Conservation (phyloP, 2,888 invertebrate genomes). For the Acholoe squamosa region DNA sequence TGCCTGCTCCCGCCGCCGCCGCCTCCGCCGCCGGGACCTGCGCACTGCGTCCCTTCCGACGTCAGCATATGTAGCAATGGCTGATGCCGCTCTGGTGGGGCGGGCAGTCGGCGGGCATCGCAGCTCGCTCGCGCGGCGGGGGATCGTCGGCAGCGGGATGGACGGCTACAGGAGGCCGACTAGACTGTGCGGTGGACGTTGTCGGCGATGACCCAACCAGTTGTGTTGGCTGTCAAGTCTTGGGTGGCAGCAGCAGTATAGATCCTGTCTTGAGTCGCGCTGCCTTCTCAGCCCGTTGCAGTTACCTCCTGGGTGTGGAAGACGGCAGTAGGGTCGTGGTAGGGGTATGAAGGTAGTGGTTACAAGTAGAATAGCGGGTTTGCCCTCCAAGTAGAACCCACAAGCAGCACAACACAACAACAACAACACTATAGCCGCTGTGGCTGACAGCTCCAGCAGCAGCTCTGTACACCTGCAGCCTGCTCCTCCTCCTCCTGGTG, state of each 20-base stretch:
- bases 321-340: neutral
- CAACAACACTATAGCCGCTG: no score
- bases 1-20: conserved; percentile 25
- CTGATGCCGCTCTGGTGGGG: conserved; percentile 33
- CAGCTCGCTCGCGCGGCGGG: neutral
- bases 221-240: neutral
- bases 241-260: neutral
- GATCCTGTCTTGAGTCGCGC: neutral
- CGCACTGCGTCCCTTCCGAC: conserved; percentile 41
- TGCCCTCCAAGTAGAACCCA: no score
- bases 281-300: neutral
- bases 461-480: neutral
- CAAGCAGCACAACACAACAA: no score
- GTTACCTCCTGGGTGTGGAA: neutral
- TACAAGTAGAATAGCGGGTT: no score
- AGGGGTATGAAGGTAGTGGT: neutral
- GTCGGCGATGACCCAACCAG: no score
- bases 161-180: neutral
- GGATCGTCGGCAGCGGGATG: neutral
- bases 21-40: neutral
- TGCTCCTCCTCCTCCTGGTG: neutral
- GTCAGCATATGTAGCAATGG: conserved; percentile 61
- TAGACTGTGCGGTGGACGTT: neutral
- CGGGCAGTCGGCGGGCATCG: neutral
- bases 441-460: no score